Conservation (phyloP, 2,113 vertebrate genomes). For the Scomber japonicus region DNA sequence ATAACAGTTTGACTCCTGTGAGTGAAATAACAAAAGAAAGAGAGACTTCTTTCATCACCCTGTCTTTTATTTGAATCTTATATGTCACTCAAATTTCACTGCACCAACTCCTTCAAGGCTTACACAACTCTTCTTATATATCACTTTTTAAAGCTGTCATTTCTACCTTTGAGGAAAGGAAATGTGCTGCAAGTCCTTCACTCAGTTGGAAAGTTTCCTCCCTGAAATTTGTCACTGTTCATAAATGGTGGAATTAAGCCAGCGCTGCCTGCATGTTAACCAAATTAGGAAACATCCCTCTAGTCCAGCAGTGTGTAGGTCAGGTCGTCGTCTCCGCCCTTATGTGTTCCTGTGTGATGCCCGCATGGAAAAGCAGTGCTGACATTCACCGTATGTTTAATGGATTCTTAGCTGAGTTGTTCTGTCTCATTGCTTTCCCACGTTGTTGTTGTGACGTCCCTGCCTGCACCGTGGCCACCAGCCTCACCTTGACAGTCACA, state of each 20-base stretch:
- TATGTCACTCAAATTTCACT: conserved; percentile 26
- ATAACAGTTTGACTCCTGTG: conserved; percentile 15
- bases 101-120: conserved; percentile 9
- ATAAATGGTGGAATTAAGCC: not conserved
- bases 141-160: not conserved
- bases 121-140: conserved; percentile 6
- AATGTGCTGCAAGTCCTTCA: not conserved
- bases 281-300: conserved; percentile 17
- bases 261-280: not conserved
- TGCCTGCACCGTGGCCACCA: not conserved
- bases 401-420: not conserved
- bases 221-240: conserved; percentile 2
- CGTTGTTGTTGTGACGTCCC: not conserved
- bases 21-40: conserved; percentile 31
- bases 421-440: conserved; percentile 8
- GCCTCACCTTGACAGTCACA: conserved; percentile 17
- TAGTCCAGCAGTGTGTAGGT: not conserved
- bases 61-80: conserved; percentile 18
- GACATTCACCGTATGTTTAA: not conserved
- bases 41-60: conserved; percentile 42
- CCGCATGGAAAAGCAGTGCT: conserved; percentile 19
- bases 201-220: conserved; percentile 16
- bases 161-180: not conserved
- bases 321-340: conserved; percentile 6
- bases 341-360: conserved; percentile 1